Base-by-base conservation (phyloP, 2,797 vertebrate species). In the Simalia tracyae region DNA sequence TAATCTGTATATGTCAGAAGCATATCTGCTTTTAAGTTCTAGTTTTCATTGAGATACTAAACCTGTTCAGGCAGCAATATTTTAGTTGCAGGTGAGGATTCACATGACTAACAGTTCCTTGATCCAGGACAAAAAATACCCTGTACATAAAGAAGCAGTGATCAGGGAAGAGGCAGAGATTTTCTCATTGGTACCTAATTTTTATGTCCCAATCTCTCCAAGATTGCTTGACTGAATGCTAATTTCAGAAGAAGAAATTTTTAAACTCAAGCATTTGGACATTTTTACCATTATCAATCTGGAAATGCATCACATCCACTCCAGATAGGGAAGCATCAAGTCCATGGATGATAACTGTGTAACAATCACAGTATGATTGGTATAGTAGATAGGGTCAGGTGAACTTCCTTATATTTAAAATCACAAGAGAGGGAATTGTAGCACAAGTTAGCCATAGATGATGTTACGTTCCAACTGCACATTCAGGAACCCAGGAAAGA, bases 11-110 rank as follows among this genome's bases (percentile, higher is more conserved):
- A 36, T 56, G 28, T 76, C 84, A 89, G 46, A 92, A 50, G 9
- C 31, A 36, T 92, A n/a, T 92, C 84, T 24, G 36, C 22, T 90
- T 92, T 76, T 81, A 76, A 31, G n/a, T 31, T 66, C 57, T n/a
- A 56, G 56, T n/a, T 89, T 64, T 36, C n/a, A 89, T 56, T 50
- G 17, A 88, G 86, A 1, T 86, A 64, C 50, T 84, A 88, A 84
- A 89, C n/a, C 3, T 84, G 59, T 76, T 57, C 31, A 31, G 56
- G 10, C 31, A 56, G 63, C 68, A 89, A 36, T 31, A 56, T 50
- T 85, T 89, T 36, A 54, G 36, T 54, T 85, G 31, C 50, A 89
- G 31, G 26, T 64, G 26, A 60, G 50, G 17, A 6, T 36, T 72
- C 28, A 86, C 15, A 26, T n/a, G n/a, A 87, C 1, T 50, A 56